phyloP scores from a whole-genome alignment of 2,888 invertebrate species.

The Agrochola lota region DNA sequence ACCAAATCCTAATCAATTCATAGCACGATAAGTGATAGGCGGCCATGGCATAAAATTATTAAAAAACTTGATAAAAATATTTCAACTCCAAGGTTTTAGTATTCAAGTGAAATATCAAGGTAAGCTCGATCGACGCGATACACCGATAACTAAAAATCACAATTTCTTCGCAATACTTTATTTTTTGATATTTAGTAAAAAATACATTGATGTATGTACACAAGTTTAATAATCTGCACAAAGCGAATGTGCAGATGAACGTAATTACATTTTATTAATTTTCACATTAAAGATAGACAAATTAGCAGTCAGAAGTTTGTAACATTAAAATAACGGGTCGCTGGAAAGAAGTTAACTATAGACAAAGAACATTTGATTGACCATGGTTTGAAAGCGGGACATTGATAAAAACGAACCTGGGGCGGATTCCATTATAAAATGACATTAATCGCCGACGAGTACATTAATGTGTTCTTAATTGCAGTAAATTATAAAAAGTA shows the following conservation, averaged over 20 bases:
- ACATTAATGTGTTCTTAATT: conserved; percentile 55
- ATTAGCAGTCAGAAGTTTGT: conserved; percentile 49
- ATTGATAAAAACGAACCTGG: conserved; percentile 33
- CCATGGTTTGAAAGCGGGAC: conserved; percentile 49
- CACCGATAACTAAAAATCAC: conserved; percentile 73
- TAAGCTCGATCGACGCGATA: conserved; percentile 24
- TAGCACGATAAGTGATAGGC: conserved; percentile 39
- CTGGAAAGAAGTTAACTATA: conserved; percentile 48
- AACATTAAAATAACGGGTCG: conserved; percentile 45
- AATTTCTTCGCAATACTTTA: conserved; percentile 85
- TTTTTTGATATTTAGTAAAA: conserved; percentile 88
- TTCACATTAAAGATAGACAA: conserved; percentile 51
- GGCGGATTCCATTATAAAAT: conserved; percentile 41
- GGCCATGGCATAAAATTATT: conserved; percentile 46
- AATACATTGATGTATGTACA: conserved; percentile 88
- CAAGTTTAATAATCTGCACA: conserved; percentile 76
- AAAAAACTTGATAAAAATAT: conserved; percentile 36
- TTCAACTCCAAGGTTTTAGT: conserved; percentile 36
- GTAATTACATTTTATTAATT: conserved; percentile 65
- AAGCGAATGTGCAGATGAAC: conserved; percentile 80
- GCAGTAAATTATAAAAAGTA: conserved; percentile 60
- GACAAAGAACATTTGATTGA: conserved; percentile 54
- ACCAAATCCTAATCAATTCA: conserved; percentile 25
- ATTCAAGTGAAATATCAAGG: conserved; percentile 39
- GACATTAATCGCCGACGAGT: conserved; percentile 38